Evolutionary conservation across 2,113 vertebrate genomes (phyloP).

Genomic region (Cygnus atratus): DNA sequence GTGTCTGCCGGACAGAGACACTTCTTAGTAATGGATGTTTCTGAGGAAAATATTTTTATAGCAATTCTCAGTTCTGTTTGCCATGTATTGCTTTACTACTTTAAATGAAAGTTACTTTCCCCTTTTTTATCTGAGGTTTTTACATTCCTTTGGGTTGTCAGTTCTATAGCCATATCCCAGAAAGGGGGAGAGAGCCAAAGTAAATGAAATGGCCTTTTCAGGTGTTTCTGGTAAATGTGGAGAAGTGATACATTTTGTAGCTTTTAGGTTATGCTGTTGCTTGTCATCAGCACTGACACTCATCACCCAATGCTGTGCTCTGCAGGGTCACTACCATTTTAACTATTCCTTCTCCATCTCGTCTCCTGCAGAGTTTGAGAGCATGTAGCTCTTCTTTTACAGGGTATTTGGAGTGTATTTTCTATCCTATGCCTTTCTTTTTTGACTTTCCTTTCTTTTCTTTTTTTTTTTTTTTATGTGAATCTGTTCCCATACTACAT

Average conservation of each 20-base stretch:
- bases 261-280: neutral
- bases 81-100: neutral
- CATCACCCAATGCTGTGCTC: neutral
- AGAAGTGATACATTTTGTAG: neutral
- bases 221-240: neutral
- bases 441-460: neutral
- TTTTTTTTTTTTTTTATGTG: neutral
- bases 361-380: neutral
- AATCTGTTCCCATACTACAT: neutral
- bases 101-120: neutral
- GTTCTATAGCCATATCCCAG: neutral
- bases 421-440: neutral
- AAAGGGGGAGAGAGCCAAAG: neutral
- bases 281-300: neutral
- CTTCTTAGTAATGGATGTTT: neutral
- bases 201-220: neutral
- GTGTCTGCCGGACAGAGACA: neutral
- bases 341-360: neutral
- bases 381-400: neutral
- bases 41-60: neutral
- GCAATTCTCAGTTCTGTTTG: neutral
- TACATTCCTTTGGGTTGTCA: neutral
- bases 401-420: neutral
- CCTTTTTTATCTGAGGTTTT: neutral
- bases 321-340: neutral